Conservation (phyloP, 2,888 invertebrate genomes). For the Sinotaia quadrata region DNA sequence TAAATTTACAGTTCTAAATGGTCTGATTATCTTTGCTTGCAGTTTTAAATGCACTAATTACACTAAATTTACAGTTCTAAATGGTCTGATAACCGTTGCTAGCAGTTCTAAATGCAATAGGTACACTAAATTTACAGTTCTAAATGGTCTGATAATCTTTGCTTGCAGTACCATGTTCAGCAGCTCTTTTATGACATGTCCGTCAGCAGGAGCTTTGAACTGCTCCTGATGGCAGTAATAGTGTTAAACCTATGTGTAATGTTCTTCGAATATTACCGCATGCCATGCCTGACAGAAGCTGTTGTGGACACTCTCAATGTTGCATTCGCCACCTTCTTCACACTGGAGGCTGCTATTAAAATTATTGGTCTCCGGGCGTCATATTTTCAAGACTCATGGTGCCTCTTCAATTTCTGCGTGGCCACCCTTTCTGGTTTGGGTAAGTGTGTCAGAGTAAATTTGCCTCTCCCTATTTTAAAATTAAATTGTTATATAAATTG, state of each 20-base stretch:
- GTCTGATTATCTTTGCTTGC: too few relatives aligned
- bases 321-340: constrained; percentile 82
- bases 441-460: too few relatives aligned
- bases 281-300: constrained; percentile 51
- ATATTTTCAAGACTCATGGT: constrained; percentile 97
- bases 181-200: constrained; percentile 97
- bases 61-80: too few relatives aligned
- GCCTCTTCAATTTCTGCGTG: constrained; percentile 94
- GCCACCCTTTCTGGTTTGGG: constrained; percentile 91
- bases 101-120: too few relatives aligned
- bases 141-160: too few relatives aligned
- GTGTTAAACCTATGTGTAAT: constrained; percentile 96
- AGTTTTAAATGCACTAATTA: too few relatives aligned
- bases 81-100: too few relatives aligned
- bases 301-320: constrained; percentile 94
- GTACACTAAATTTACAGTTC: too few relatives aligned
- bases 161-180: constrained; percentile 85
- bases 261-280: constrained; percentile 87
- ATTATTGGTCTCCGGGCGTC: constrained; percentile 93
- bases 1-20: too few relatives aligned
- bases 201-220: constrained; percentile 91
- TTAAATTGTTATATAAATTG: too few relatives aligned
- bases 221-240: constrained; percentile 94
- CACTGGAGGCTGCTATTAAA: constrained; percentile 92
- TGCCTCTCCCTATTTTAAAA: too few relatives aligned